A percentile compares a stretch with the other conserved stretches of the same genome.
Conservation (phyloP, 2,888 invertebrate species). For the Chromoteleia sp. region DNA sequence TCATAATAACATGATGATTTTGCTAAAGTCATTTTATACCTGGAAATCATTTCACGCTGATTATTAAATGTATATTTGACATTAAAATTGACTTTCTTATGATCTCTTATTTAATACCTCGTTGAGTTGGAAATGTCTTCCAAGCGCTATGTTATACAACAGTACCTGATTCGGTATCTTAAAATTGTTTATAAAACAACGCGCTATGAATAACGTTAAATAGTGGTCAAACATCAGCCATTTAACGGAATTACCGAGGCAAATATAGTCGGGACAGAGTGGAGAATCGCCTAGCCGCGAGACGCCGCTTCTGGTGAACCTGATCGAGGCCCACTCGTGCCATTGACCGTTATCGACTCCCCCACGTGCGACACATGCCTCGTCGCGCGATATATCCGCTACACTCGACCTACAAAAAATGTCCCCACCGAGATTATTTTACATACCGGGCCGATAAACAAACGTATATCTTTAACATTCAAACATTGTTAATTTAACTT, state of each 20-base stretch:
- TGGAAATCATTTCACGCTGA: too few relatives aligned
- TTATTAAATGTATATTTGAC: too few relatives aligned
- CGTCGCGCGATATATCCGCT: constrained; percentile 55
- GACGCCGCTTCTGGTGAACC: constrained; percentile 80
- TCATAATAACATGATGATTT: too few relatives aligned
- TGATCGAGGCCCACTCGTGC: constrained; percentile 82
- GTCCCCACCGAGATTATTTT: constrained; percentile 45
- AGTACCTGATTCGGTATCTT: too few relatives aligned
- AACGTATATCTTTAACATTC: constrained; percentile 31
- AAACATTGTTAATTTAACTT: constrained; percentile 28
- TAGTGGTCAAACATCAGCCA: constrained; percentile 53
- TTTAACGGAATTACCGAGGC: constrained; percentile 71
- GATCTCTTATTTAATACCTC: too few relatives aligned
- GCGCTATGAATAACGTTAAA: constrained; percentile 33
- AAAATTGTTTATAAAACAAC: constrained; percentile 26
- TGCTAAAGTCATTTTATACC: too few relatives aligned
- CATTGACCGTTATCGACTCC: constrained; percentile 84
- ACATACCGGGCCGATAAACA: constrained; percentile 55
- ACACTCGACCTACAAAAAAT: constrained; percentile 60
- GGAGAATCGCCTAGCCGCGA: constrained; percentile 79
- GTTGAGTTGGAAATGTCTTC: too few relatives aligned
- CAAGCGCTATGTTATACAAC: too few relatives aligned
- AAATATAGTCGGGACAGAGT: constrained; percentile 76
- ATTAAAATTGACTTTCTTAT: too few relatives aligned
- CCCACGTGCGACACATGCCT: constrained; percentile 77